These are phyloP conservation scores for Eremophila alpestris DNA, from an alignment of 2,797 vertebrate genomes.

Conservation along the genomic window DNA sequence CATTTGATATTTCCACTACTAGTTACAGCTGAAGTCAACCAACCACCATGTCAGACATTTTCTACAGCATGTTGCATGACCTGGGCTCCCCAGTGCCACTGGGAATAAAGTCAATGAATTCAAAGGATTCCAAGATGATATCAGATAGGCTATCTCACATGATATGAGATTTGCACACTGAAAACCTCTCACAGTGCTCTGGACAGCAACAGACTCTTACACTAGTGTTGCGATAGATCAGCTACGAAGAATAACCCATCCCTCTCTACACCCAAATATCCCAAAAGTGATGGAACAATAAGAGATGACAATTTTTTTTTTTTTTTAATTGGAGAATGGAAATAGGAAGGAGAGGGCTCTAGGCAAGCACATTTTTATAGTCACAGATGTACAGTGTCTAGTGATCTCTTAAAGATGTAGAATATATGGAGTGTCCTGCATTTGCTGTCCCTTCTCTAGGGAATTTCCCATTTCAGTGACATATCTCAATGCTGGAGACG, in stretches of 20 bases:
- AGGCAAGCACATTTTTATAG: rapidly evolving
- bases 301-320: too few relatives aligned
- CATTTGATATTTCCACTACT: neutral
- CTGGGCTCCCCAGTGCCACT: neutral
- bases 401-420: neutral
- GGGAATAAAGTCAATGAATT: neutral
- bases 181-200: neutral
- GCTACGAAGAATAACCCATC: neutral
- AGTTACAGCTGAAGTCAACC: neutral
- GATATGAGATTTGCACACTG: neutral
- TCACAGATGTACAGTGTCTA: neutral
- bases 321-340: neutral
- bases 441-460: neutral
- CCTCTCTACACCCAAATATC: neutral
- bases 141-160: neutral
- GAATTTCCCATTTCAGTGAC: neutral
- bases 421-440: neutral
- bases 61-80: neutral
- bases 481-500: neutral
- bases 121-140: neutral
- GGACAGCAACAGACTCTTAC: neutral
- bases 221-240: neutral
- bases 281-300: neutral
- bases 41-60: neutral
- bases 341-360: neutral